Evolutionary conservation across 35 echinoderm and acorn worm genomes (phyloP), one percentile per base, ranked within the genome.

Genomic region (Holothuria glaberrima): DNA sequence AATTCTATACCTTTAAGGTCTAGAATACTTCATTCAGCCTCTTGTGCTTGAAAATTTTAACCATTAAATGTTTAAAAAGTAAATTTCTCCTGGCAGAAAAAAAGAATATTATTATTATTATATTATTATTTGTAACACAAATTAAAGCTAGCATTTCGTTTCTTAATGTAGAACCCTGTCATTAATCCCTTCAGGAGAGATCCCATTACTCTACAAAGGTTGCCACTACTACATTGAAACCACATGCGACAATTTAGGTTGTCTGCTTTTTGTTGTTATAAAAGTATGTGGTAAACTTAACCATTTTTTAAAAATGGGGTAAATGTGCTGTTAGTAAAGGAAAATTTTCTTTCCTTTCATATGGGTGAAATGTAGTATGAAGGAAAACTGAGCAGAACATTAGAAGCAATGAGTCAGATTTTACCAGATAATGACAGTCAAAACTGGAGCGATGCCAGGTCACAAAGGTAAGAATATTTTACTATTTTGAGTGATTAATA

Each of bases 401-500:
- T 82, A 18, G 79, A 82, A n/a, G 1, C 24, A 44, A 82, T 82
- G 79, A 82, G 79, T 82, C 22, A 33, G 27, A 58, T 82, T 18
- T 28, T 82, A 24, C 38, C 79, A 27, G 79, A 82, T 19, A 50
- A 48, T 60, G 26, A 56, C 29, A 48, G 50, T 28, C 41, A 82
- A 32, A 48, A 82, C 48, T 41, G 2, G 36, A 60, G 27, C n/a
- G 79, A 58, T 19, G 30, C 10, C 79, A 60, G 57, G 18, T 58
- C 48, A 48, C 79, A 58, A 22, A 82, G 79, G 79, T 82, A 82
- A 18, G 24, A 19, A 10, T 75, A 9, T 30, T 41, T 75, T 75
- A 75, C 33, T 33, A 6, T 26, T 75, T 75, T 75, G 31, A 41
- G 2, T 41, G 36, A n/a, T n/a, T n/a, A 7, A 7, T 7, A 41